Conservation (phyloP, 2,113 vertebrate genomes). For the Bathybates hornii region DNA sequence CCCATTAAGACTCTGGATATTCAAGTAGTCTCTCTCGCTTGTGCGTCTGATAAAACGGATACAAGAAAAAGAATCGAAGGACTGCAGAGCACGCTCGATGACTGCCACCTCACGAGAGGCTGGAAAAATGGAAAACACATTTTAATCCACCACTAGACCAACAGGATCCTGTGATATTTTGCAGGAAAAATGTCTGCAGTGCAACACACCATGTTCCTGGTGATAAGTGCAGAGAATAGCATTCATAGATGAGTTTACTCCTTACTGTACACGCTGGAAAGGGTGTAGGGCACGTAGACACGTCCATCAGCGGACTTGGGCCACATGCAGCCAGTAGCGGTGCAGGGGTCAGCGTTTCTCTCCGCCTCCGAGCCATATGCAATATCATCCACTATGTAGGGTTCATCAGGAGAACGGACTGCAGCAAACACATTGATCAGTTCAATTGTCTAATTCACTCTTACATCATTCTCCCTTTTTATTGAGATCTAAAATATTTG, state of each 20-base stretch:
- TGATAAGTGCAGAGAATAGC: background rate
- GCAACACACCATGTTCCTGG: background rate
- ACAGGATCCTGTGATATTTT: background rate
- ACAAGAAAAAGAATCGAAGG: slow-evolving; percentile 37
- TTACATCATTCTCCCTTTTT: background rate
- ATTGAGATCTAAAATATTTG: background rate
- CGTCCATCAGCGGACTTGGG: background rate
- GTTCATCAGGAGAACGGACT: slow-evolving; percentile 9
- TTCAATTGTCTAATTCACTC: background rate
- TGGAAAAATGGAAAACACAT: background rate
- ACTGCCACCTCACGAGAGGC: slow-evolving; percentile 22
- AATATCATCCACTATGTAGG: slow-evolving; percentile 24
- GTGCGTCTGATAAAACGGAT: slow-evolving; percentile 8
- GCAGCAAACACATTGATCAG: background rate
- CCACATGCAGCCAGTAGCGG: slow-evolving; percentile 24
- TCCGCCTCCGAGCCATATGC: background rate
- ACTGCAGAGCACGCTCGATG: slow-evolving; percentile 32
- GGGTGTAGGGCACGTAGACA: slow-evolving; percentile 24
- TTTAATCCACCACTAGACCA: background rate
- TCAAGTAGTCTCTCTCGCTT: slow-evolving; percentile 25
- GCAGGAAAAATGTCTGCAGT: background rate
- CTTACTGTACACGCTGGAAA: slow-evolving; percentile 31
- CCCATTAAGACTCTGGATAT: slow-evolving; percentile 39
- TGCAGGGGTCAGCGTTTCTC: slow-evolving; percentile 52
- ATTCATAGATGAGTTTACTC: background rate